Evolutionary conservation across 2,797 vertebrate species (phyloP), one percentile per base, ranked within the genome.

Genomic region (Bucorvus abyssinicus): DNA sequence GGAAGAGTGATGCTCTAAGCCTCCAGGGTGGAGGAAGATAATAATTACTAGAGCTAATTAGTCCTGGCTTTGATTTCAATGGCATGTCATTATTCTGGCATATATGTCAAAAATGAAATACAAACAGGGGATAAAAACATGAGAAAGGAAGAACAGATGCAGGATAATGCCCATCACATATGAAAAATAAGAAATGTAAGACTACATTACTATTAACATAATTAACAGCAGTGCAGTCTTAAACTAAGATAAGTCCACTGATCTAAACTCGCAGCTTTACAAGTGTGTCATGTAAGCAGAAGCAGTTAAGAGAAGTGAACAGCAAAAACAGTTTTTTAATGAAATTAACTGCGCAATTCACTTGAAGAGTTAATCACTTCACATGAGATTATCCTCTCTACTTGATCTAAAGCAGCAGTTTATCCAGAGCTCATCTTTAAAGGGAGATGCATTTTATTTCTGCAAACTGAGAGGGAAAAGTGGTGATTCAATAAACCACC

Each of bases 21-120:
- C 40, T 56, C 23, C 59, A 49, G 80, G 53, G 71, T 10, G 75
- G 50, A 75, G 29, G 38, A 90, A 92, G 32, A 60, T 84, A 55
- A 12, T 74, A 83, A 90, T 95, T 87, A 57, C 64, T 42, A 40
- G n/a, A 85, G 32, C 64, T 94, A 82, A 93, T 57, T 64, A 81
- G 60, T 76, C n/a, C 53, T 91, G 87, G 89, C 81, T 80, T 49
- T 87, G 42, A 87, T 84, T 93, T 89, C 71, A 59, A 29, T 67
- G 10, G 8, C n/a, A 8, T 75, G 40, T 80, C 61, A 45, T 87
- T 83, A 40, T 44, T 32, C 34, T 91, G 79, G 84, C 81, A 59
- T 29, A 47, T 34, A 63, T 38, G 20, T 50, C 57, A 30, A 89
- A 89, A 80, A 84, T 18, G 32, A 87, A 56, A 55, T 42, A 60